Conservation (phyloP, 35 echinoderm and acorn worm species). For the Hemicentrotus pulcherrimus region DNA sequence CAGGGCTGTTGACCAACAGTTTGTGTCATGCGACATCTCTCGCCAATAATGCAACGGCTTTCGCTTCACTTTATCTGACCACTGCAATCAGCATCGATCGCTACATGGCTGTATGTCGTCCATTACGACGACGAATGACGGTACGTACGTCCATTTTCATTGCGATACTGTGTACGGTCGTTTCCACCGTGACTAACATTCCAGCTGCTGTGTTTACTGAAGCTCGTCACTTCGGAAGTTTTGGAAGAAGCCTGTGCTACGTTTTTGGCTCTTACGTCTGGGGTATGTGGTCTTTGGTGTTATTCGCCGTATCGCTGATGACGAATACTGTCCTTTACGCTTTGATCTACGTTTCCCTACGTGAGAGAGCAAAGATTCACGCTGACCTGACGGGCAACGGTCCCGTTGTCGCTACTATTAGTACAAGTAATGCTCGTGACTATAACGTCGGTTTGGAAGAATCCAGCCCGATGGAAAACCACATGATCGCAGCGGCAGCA, state of each 20-base stretch:
- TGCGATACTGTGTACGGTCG: background rate
- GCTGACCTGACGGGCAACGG: background rate
- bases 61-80: background rate
- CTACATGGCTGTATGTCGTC: background rate
- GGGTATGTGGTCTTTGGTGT: background rate
- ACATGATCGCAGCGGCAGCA: too few relatives aligned
- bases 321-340: background rate
- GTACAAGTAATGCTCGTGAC: too few relatives aligned
- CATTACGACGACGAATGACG: background rate
- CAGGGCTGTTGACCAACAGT: background rate
- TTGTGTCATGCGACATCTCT: background rate
- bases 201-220: background rate
- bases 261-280: background rate
- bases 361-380: background rate
- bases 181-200: too few relatives aligned
- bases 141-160: background rate
- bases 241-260: background rate
- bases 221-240: background rate
- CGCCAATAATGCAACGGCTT: background rate
- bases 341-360: background rate
- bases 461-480: too few relatives aligned
- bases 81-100: slow-evolving; percentile 41
- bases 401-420: background rate
- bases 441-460: too few relatives aligned
- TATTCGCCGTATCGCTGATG: background rate